Conservation (phyloP, 2,888 invertebrate genomes). For the Athrips mouffetella region DNA sequence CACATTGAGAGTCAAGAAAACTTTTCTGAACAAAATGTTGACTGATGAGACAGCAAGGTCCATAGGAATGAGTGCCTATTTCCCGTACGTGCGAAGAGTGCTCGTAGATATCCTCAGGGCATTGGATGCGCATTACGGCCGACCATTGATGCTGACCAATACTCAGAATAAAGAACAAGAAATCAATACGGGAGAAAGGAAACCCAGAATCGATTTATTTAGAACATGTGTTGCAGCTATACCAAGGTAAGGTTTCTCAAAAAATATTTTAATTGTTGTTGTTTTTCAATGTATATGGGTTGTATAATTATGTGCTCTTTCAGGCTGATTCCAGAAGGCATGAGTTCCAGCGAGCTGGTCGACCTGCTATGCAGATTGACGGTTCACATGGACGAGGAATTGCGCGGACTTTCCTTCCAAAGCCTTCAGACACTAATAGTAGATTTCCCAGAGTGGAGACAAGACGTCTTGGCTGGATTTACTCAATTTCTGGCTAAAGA, state of each 20-base stretch:
- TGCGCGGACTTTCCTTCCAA: constrained; percentile 94
- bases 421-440: constrained; percentile 96
- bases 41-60: constrained; percentile 97
- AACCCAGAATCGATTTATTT: constrained; percentile 98
- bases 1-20: constrained; percentile 95
- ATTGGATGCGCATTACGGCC: constrained; percentile 95
- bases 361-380: constrained; percentile 96
- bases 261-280: background rate
- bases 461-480: constrained; percentile 95
- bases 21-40: constrained; percentile 96
- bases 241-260: constrained; percentile 76
- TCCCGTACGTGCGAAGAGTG: constrained; percentile 95
- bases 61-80: constrained; percentile 98
- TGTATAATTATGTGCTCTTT: constrained; percentile 6
- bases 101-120: constrained; percentile 97
- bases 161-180: constrained; percentile 97
- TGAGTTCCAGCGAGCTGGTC: constrained; percentile 95
- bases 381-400: constrained; percentile 98
- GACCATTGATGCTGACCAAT: constrained; percentile 98
- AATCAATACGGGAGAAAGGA: constrained; percentile 96
- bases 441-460: constrained; percentile 98
- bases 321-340: constrained; percentile 97
- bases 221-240: constrained; percentile 99
- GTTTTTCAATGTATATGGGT: background rate
- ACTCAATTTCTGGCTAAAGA: constrained; percentile 97